phyloP scores from a whole-genome alignment of 2,888 invertebrate genomes.

The Subacronicta megacephala region DNA sequence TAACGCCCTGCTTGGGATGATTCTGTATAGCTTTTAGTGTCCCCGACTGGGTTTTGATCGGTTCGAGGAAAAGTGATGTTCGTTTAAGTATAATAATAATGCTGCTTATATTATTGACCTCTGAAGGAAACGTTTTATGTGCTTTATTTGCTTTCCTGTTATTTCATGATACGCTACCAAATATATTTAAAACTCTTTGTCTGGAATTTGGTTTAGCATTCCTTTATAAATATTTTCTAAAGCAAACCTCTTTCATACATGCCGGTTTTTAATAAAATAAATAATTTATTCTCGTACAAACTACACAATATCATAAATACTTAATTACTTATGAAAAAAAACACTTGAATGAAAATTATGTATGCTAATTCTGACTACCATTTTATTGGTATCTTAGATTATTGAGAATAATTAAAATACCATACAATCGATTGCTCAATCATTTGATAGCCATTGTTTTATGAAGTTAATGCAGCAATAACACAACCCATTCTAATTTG shows the following conservation, averaged over 20 bases:
- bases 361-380: not conserved
- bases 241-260: too few relatives aligned
- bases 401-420: conserved; percentile 25
- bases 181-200: conserved; percentile 36
- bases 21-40: conserved; percentile 52
- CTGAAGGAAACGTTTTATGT: conserved; percentile 27
- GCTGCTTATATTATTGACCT: conserved; percentile 43
- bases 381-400: not conserved
- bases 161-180: conserved; percentile 17
- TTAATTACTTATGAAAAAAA: not conserved
- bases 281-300: too few relatives aligned
- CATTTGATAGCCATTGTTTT: conserved; percentile 19
- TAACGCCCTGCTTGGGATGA: conserved; percentile 71
- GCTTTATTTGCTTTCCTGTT: conserved; percentile 38
- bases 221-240: too few relatives aligned
- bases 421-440: conserved; percentile 14
- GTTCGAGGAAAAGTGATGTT: conserved; percentile 49
- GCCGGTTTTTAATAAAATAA: too few relatives aligned
- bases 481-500: conserved; percentile 2
- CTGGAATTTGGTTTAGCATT: conserved; percentile 11
- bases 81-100: conserved; percentile 44
- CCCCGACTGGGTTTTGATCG: conserved; percentile 51
- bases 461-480: conserved; percentile 13
- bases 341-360: not conserved
- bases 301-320: too few relatives aligned